phyloP scores from a whole-genome alignment of 2,113 vertebrate species.

The Enhydra lutris region DNA sequence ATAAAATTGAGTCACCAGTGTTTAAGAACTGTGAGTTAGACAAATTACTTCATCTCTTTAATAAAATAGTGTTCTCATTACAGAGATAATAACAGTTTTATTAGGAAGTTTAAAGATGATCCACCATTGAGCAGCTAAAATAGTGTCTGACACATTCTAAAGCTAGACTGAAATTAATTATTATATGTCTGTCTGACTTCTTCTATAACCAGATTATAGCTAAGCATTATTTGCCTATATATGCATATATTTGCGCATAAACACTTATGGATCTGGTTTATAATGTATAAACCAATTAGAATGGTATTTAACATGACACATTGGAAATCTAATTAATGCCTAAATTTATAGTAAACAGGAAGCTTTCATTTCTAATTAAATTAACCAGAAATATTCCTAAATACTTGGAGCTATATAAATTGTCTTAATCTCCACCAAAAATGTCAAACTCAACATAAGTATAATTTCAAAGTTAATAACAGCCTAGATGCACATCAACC shows the following conservation, averaged over 20 bases:
- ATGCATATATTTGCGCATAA: neutral
- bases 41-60: neutral
- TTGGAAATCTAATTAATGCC: neutral
- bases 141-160: neutral
- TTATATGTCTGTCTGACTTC: neutral
- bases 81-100: neutral
- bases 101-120: neutral
- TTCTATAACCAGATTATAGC: neutral
- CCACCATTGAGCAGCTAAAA: neutral
- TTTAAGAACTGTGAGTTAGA: neutral
- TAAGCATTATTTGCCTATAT: neutral
- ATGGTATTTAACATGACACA: neutral
- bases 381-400: neutral
- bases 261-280: conserved; percentile 5
- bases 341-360: neutral
- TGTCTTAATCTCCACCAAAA: neutral
- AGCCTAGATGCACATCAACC: neutral
- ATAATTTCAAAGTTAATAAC: neutral
- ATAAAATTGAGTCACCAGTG: neutral
- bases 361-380: conserved; percentile 11
- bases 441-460: neutral
- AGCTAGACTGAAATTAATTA: neutral
- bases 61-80: neutral
- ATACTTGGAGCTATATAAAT: neutral
- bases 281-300: neutral